Base-by-base conservation (phyloP, 2,797 vertebrate species). In the Epinephelus awoara region DNA sequence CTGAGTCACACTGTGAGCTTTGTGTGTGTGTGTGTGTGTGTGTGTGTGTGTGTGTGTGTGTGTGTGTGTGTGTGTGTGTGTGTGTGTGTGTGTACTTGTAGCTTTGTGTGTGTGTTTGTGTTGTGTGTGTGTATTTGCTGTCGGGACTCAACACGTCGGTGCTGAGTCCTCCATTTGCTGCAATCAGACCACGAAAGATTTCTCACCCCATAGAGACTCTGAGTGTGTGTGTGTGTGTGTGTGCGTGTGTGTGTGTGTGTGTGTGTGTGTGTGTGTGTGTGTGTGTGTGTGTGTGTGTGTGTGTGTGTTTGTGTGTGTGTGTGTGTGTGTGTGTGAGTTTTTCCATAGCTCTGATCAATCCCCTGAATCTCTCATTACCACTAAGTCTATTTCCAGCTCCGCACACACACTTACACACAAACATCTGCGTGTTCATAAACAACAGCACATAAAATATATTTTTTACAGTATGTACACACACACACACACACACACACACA, bases 261-360 rank as follows among this genome's bases (percentile, higher is more conserved):
- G 25, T 44, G 57, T 79, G 82, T 51, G 55, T 73, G 66, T 64
- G 46, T 58, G 63, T 49, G 69, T 58, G 69, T 68, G 62, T 72
- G 69, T 54, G 40, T 38, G 27, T 27, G 27, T 27, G 27, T 27
- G 27, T 27, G 27, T 27, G 27, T 27, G 27, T 77, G 65, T 57
- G 72, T 68, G 62, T 66, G 55, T 69, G 65, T 77, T 72, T 80
- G 75, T 73, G 42, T 84, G 62, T 77, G 65, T 77, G 57, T 66
- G 52, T 52, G 66, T 58, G 77, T 80, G 54, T 77, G 72, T 78
- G 79, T 76, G 59, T 85, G 56, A n/a, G 52, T 87, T 90, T 91
- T 92, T 94, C 89, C 90, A 90, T 74, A n/a, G 75, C 86, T 83
- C 85, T 83, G 87, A 93, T 93, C 89, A 93, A 81, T 87, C 87